These are phyloP conservation scores for Onychomys leucogaster DNA, from an alignment of 2,797 vertebrate genomes.

Conservation along the genomic window DNA sequence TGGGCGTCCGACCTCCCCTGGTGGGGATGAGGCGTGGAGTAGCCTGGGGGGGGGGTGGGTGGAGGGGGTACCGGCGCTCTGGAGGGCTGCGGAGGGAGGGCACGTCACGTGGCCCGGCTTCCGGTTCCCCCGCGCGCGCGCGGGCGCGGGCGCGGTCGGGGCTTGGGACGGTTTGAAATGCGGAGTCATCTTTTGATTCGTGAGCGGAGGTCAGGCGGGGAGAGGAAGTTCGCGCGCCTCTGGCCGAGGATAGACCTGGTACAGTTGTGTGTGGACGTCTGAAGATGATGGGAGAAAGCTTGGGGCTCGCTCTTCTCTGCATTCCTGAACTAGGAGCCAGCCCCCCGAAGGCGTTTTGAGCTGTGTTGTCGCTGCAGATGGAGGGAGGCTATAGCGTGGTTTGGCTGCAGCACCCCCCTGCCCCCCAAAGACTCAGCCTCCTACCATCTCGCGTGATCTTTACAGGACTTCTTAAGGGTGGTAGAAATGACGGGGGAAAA, in stretches of 20 bases:
- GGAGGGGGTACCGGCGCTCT: neutral
- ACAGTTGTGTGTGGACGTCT: accelerated
- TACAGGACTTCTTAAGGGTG: neutral
- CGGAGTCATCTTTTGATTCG: slow-evolving; percentile 55
- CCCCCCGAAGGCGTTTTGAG: neutral
- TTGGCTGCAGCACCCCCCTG: neutral
- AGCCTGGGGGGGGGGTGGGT: neutral
- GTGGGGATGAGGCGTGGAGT: neutral
- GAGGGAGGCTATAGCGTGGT: neutral
- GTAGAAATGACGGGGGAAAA: neutral
- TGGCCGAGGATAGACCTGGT: neutral
- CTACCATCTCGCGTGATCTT: neutral
- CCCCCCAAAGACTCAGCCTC: neutral
- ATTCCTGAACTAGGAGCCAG: neutral
- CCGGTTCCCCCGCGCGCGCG: neutral
- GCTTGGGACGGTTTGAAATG: neutral
- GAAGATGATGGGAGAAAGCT: neutral
- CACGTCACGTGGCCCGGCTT: slow-evolving; percentile 59
- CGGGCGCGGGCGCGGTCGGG: neutral
- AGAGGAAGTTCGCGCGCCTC: neutral
- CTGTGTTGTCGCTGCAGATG: neutral
- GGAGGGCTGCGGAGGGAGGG: neutral
- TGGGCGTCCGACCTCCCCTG: neutral
- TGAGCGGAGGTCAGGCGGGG: accelerated
- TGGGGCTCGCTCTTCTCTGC: neutral